Evolutionary conservation across 1,140 invertebrate species (phyloP), one percentile per base, ranked within the genome.

Genomic region (Brachionus rotundiformis): DNA sequence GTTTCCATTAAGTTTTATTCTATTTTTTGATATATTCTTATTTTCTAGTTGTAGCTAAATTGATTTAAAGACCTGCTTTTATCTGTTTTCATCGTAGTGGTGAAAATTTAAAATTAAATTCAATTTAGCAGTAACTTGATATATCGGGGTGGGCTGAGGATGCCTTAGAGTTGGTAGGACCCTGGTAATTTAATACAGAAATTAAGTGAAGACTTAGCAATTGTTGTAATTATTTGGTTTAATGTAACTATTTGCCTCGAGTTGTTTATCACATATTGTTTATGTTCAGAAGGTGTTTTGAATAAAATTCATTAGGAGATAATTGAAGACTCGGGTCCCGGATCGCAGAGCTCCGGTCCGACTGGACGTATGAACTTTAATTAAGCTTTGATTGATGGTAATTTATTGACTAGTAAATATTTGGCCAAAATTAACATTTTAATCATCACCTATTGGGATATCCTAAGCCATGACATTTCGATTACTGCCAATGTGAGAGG

Each of bases 201-300:
- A 63, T 63, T 63, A 23, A 68, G 13, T 11, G 68, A 73, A 73
- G 68, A 25, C 68, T 47, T 44, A 25, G 19, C 19, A 41, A 71
- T 36, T 71, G 36, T 54, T 19, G 47, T 54, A 68, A 36, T 68
- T 6, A 36, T 23, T 33, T 68, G 16, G 36, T 41, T 44, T 73
- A 73, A 73, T 73, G 68, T 73, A 73, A 73, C 68, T 31, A 47
- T 73, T 47, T 73, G 68, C 68, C 68, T 41, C 68, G 33, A 25
- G 68, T 73, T 73, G 68, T 73, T 73, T 73, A 73, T 44, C 29
- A 33, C 33, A 71, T 5, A 16, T 47, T 73, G 68, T 73, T 73
- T 73, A 29, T 73, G 25, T 73, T 44, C 44, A 73, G 23, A 73
- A 73, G 68, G 68, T 73, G 39, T 73, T 73, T 29, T 29, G 16